Base-by-base conservation (phyloP, 2,888 invertebrate genomes). In the Colletes collaris region DNA sequence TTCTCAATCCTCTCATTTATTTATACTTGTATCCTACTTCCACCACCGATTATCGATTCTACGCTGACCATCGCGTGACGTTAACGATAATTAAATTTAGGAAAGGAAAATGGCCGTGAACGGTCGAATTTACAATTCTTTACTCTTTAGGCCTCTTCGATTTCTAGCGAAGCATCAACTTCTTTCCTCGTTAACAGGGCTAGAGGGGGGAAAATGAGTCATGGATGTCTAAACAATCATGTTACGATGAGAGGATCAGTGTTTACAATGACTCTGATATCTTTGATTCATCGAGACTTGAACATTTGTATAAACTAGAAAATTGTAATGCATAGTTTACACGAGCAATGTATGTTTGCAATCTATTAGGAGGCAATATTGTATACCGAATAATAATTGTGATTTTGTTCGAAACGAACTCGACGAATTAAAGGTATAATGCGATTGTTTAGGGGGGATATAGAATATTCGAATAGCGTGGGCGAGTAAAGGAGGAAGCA, bases 221-320 rank as follows among this genome's bases (percentile, higher is more conserved):
- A 65, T 40, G 40, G n/a, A 35, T 7, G 7, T 16, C 49, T 49
- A 10, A 65, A 37, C 8, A 66, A 58, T 50, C 35, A 35, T 27
- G 44, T 73, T 68, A 55, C 8, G 0, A 63, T 44, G 70, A 75
- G 56, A 75, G 50, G 62, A 75, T 70, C 37, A 63, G 13, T 10
- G 27, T 49, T 62, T 3, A 3, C 44, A 55, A 44, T 58, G 50
- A 72, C 56, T 52, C 13, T 44, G 50, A 46, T 53, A 46, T 13
- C 35, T 52, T 49, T 49, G 40, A 56, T 16, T 69, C 74, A 40
- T 74, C 60, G 55, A 49, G 60, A 11, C 10, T 40, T 3, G 35
- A 49, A 2, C 49, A 40, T 40, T 70, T 46, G 1, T 35, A 44
- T 11, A 35, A 16, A 37, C 4, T 35, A 67, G n/a, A 8, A 11